Evolutionary conservation across 2,888 invertebrate genomes (phyloP).

Genomic region (Aleiodes alternator): DNA sequence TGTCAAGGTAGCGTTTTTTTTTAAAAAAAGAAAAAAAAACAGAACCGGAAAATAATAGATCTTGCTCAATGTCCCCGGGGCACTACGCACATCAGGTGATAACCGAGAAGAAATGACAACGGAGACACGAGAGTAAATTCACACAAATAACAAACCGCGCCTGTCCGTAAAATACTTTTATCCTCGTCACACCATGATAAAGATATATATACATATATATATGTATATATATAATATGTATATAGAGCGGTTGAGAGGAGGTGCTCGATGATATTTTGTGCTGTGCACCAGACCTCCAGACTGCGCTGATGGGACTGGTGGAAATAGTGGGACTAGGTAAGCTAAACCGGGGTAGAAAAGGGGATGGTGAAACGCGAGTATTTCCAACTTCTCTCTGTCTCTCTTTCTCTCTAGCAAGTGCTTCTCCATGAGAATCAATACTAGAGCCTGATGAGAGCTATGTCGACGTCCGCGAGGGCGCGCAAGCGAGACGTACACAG

Average conservation of each 20-base stretch:
- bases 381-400: constrained; percentile 21
- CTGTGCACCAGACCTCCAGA: constrained; percentile 30
- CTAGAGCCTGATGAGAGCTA: constrained; percentile 35
- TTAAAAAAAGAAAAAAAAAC: background rate
- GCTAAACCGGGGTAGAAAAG: background rate
- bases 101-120: constrained; percentile 20
- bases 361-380: constrained; percentile 16
- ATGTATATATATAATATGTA: no score
- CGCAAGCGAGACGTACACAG: constrained; percentile 32
- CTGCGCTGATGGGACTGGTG: constrained; percentile 34
- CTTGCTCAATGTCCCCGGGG: constrained; percentile 20
- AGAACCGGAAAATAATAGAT: background rate
- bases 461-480: constrained; percentile 32
- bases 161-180: constrained; percentile 48
- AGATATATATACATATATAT: no score
- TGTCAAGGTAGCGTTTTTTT: background rate
- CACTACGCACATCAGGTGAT: constrained; percentile 34
- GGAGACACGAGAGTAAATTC: constrained; percentile 34
- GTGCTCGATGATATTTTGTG: constrained; percentile 17
- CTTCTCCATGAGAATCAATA: constrained; percentile 29
- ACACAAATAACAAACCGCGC: constrained; percentile 50
- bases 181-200: background rate
- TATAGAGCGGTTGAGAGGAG: constrained; percentile 1
- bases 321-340: constrained; percentile 25
- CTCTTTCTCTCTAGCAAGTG: background rate